These are phyloP conservation scores for Phrynosoma blainvillii DNA, from an alignment of 2,113 vertebrate genomes.

Conservation along the genomic window DNA sequence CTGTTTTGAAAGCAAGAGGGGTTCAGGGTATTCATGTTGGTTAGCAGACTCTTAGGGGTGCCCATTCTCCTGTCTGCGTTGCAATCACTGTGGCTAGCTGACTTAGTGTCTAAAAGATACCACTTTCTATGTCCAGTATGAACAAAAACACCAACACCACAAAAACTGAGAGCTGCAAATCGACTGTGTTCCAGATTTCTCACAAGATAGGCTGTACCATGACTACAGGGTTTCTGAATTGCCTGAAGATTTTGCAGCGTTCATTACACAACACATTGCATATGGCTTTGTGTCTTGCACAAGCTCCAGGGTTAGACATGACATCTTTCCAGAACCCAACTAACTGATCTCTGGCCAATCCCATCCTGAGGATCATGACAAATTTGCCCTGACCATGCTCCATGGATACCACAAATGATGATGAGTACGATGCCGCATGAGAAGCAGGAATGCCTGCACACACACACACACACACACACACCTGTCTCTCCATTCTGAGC, in stretches of 20 bases:
- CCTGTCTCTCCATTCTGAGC: background rate
- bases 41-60: background rate
- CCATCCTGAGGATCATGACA: background rate
- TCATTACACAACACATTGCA: rapidly evolving
- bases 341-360: background rate
- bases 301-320: constrained; percentile 4
- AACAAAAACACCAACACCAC: background rate
- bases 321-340: background rate
- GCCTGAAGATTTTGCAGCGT: background rate
- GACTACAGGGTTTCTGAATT: rapidly evolving
- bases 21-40: background rate
- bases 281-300: background rate
- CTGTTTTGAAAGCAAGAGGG: background rate
- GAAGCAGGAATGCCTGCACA: background rate
- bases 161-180: background rate
- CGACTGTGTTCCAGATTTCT: rapidly evolving
- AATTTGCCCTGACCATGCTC: rapidly evolving
- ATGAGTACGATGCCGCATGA: rapidly evolving
- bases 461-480: no score
- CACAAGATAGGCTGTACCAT: background rate
- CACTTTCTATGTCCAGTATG: no score
- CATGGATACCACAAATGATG: background rate
- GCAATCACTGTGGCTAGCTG: background rate
- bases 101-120: background rate
- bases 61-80: background rate